These are phyloP conservation scores for Drosophila vallismaia DNA, from an alignment of 2,888 invertebrate species.

Conservation along the genomic window DNA sequence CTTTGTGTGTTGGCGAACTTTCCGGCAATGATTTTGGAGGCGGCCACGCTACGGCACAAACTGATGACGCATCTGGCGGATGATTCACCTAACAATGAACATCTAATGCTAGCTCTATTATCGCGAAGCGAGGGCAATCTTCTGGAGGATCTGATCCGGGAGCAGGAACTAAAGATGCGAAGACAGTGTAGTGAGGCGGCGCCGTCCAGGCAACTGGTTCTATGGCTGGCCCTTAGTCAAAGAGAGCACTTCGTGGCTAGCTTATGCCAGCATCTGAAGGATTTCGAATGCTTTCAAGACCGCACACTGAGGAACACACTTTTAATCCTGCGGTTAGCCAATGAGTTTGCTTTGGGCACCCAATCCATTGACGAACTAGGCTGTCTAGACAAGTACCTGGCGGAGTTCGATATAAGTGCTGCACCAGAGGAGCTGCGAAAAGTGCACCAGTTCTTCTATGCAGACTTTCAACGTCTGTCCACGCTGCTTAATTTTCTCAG, in stretches of 20 bases:
- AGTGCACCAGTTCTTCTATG: constrained; percentile 78
- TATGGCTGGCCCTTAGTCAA: constrained; percentile 66
- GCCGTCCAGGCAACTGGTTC: constrained; percentile 68
- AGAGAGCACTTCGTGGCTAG: constrained; percentile 76
- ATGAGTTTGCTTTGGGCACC: constrained; percentile 70
- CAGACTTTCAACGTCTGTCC: constrained; percentile 77
- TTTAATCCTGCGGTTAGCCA: constrained; percentile 78
- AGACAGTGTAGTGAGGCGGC: constrained; percentile 46
- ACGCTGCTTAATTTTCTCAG: constrained; percentile 69
- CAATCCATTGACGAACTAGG: constrained; percentile 73
- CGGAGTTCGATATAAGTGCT: constrained; percentile 57
- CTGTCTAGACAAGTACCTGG: constrained; percentile 66
- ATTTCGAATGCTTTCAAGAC: constrained; percentile 63
- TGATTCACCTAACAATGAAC: constrained; percentile 40
- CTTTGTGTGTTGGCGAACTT: constrained; percentile 72
- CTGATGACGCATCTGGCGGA: constrained; percentile 51
- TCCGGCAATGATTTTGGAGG: constrained; percentile 62
- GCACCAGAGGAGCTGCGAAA: constrained; percentile 63
- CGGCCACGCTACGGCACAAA: constrained; percentile 46
- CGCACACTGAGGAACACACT: constrained; percentile 72
- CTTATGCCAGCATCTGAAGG: constrained; percentile 65
- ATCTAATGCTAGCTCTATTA: constrained; percentile 68
- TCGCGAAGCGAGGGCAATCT: constrained; percentile 63
- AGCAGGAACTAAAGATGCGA: constrained; percentile 48
- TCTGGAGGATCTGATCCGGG: constrained; percentile 53